Evolutionary conservation across 2,113 vertebrate genomes (phyloP).

Genomic region (Datnioides undecimradiatus): DNA sequence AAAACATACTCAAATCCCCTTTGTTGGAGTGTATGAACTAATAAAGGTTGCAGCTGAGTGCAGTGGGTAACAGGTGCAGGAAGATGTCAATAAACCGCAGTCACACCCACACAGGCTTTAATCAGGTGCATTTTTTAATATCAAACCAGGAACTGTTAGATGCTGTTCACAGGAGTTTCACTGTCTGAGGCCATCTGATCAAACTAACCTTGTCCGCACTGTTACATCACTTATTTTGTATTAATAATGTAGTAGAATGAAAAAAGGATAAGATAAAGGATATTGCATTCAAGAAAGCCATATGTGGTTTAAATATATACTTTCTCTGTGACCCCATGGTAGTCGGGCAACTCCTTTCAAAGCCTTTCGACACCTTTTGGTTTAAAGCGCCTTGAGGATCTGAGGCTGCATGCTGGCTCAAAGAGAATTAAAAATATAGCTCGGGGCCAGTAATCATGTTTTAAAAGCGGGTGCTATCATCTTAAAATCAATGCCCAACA

Average conservation of each 20-base stretch:
- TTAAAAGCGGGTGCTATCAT: conserved; percentile 37
- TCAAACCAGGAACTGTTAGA: neutral
- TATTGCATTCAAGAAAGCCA: neutral
- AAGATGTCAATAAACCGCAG: neutral
- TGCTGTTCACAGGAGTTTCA: neutral
- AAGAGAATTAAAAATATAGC: conserved; percentile 54
- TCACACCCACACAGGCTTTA: neutral
- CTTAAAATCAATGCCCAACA: conserved; percentile 43
- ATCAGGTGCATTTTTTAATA: conserved; percentile 6
- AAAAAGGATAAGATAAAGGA: neutral
- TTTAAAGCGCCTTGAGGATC: conserved; percentile 36
- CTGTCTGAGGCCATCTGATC: conserved; percentile 4
- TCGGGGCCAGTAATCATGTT: conserved; percentile 38
- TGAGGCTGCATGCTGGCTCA: conserved; percentile 30
- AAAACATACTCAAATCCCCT: neutral
- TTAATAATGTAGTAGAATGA: neutral
- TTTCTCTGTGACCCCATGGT: neutral
- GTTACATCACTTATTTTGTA: neutral
- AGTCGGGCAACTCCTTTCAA: conserved; percentile 37
- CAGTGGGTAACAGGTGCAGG: neutral
- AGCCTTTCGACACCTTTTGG: conserved; percentile 28
- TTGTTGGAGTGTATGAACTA: neutral
- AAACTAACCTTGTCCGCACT: neutral
- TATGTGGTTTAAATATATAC: conserved; percentile 9
- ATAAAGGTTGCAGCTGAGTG: too few relatives aligned